Evolutionary conservation across 2,888 invertebrate species (phyloP), one percentile per base, ranked within the genome.

Genomic region (Ophonus ardosiacus): DNA sequence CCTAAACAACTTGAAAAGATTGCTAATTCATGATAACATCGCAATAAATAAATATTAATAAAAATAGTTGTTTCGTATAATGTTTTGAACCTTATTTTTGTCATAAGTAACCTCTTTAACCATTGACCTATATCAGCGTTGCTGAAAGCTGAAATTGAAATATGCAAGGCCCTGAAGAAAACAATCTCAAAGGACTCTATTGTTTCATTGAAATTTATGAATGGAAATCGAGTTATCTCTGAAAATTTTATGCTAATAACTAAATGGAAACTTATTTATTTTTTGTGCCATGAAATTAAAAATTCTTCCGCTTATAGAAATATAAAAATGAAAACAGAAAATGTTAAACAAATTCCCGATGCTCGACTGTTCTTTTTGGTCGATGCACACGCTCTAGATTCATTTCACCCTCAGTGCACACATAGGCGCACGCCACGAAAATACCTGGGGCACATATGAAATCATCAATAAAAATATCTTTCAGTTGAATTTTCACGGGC

Each of bases 201-300:
- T 65, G 31, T 65, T 65, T 17, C 65, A 65, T 21, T 31, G 65
- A 13, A 24, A 31, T 17, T 65, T 31, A 51, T 51, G 43, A 51
- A 51, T 51, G 43, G 43, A 51, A 51, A 51, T 51, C 43, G 43
- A 51, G 43, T 51, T 51, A 51, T 10, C 43, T 51, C 43, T 51
- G 43, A 0, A 5, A 51, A 51, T 51, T 51, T 51, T 51, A 51
- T 51, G 43, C 43, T 51, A 51, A 51, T 51, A 51, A 51, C 43
- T 31, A 65, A 21, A 15, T 63, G 63, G 10, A 63, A 8, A 13
- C 21, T 24, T 18, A 65, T 65, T 65, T 13, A 31, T 65, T 65
- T 65, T 65, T 17, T 21, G n/a, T 65, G 65, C 8, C 21, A 65
- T 24, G 21, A 65, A 24, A 65, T 65, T 65, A 65, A 65, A 65